phyloP scores from a whole-genome alignment of 2,113 vertebrate species.

The Sigmodon hispidus region DNA sequence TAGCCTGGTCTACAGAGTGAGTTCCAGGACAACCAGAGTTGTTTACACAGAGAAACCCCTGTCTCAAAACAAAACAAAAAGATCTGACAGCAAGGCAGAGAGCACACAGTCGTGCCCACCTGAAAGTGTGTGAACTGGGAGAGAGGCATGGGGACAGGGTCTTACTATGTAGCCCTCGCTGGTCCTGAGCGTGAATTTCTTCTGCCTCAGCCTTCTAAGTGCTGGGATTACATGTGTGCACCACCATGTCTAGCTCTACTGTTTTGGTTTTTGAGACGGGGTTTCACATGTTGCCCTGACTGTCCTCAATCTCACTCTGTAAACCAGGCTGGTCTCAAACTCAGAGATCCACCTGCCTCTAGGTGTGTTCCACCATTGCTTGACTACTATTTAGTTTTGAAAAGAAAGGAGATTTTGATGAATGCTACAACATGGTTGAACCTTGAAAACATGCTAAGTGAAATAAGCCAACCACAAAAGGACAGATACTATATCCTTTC shows the following conservation, averaged over 20 bases:
- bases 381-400: background rate
- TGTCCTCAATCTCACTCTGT: too few relatives aligned
- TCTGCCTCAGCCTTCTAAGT: background rate
- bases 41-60: too few relatives aligned
- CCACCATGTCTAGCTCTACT: background rate
- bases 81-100: too few relatives aligned
- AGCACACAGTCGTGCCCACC: background rate
- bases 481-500: background rate
- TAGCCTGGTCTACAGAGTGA: too few relatives aligned
- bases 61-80: too few relatives aligned
- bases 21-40: too few relatives aligned
- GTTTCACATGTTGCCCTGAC: too few relatives aligned
- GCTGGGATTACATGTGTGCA: background rate
- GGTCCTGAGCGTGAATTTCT: background rate
- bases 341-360: too few relatives aligned
- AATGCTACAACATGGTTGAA: background rate
- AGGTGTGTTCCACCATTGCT: too few relatives aligned
- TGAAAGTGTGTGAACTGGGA: background rate
- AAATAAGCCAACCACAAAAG: background rate
- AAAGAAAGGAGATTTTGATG: conserved; percentile 1
- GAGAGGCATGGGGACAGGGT: background rate
- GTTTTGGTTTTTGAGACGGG: background rate
- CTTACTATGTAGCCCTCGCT: background rate
- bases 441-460: background rate
- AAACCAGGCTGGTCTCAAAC: too few relatives aligned